phyloP scores from a whole-genome alignment of 2,113 vertebrate genomes.

The rat (Rattus norvegicus) region DNA sequence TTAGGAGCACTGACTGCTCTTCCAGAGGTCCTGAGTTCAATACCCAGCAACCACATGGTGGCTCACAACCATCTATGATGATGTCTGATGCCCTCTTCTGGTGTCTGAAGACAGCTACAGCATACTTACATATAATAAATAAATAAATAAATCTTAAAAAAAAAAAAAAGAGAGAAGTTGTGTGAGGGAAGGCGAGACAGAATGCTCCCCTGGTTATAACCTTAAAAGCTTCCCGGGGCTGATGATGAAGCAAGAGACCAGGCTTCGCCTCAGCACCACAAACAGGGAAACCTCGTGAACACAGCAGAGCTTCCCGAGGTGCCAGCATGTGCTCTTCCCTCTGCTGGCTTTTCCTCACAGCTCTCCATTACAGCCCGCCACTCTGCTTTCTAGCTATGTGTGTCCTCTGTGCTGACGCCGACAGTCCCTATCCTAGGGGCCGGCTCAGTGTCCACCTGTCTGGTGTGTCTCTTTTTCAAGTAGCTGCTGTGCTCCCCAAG shows the following conservation, averaged over 20 bases:
- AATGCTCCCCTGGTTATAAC: not conserved
- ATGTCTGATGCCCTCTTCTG: too few species aligned
- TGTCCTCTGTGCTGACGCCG: not conserved
- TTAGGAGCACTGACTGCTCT: too few species aligned
- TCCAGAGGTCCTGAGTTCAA: too few species aligned
- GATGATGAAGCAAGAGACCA: not conserved
- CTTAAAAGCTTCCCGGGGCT: not conserved
- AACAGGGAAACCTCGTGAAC: rapidly evolving
- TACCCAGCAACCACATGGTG: too few species aligned
- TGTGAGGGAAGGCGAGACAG: not conserved
- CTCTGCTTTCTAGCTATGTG: not conserved
- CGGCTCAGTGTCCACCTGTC: not conserved
- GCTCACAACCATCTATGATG: too few species aligned
- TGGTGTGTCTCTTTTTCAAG: not conserved
- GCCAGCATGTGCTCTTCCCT: not conserved
- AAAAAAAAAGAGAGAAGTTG: not conserved
- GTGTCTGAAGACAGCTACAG: too few species aligned
- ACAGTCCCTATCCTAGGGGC: too few species aligned
- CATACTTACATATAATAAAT: too few species aligned
- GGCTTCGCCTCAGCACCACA: not conserved
- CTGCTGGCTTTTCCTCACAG: not conserved
- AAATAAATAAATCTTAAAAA: too few species aligned
- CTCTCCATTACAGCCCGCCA: not conserved
- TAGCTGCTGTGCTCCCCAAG: not conserved
- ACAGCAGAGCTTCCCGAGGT: not conserved